Base-by-base conservation (phyloP, 2,113 vertebrate species). In the Sciurus niger region DNA sequence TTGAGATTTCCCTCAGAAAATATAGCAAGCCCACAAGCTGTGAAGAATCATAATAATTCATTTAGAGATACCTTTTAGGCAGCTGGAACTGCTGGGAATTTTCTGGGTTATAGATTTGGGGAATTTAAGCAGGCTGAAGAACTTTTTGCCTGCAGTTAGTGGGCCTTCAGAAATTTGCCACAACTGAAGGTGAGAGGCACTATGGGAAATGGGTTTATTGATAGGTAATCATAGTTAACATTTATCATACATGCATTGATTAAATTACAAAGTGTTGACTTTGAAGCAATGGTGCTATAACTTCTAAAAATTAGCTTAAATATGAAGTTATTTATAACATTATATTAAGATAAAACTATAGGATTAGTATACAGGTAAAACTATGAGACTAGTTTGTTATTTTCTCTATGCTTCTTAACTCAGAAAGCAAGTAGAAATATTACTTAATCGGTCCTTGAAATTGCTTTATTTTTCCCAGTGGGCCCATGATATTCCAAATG, bases 1-100 rank as follows among this genome's bases (percentile, higher is more conserved):
- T 93, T 88, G 89, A 96, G 91, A 96, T 93, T 97, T 97, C 78
- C 76, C 17, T 3, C 70, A 83, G 4, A 68, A 98, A 97, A 97
- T 79, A 86, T 74, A 90, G 37, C 83, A 80, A 83, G 97, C 58
- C 77, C 73, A 14, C 37, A 91, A 80, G 88, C 68, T 1, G 0
- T 18, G 18, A 0, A 86, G 37, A 82, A 85, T 96, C 82, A 73
- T 83, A 96, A 96, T 90, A 93, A 17, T 1, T 95, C 37, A 51
- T 96, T 97, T 89, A 80, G 58, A 67, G 78, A 97, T 95, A 94
- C 28, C 48, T 91, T 96, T 84, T 14, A 73, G 63, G 48, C 48
- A 74, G 43, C 78, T 93, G 89, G 40, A 74, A 43, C 28, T 22
- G 6, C 60, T 83, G 78, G n/a, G 89, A 94, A 83, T 84, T 93